Base-by-base conservation (phyloP, 2,888 invertebrate genomes). In the Drosophila putrida region DNA sequence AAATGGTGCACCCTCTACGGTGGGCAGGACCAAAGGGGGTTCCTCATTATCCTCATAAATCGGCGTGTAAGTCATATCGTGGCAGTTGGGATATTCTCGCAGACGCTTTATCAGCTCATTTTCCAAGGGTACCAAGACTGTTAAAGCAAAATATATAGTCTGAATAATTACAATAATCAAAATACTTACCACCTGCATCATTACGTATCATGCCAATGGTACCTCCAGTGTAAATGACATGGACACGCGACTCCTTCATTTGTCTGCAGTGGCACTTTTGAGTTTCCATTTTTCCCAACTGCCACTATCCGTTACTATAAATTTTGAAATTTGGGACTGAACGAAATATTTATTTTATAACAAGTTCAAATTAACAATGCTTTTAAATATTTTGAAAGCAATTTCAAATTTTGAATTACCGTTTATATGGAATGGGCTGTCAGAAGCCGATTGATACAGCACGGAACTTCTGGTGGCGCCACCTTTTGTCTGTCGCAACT, bases 161-260 rank as follows among this genome's bases (percentile, higher is more conserved):
- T 5, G 6, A 0, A 0, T 10, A 15, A 9, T 10, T 20, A 20
- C 9, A 35, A 9, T 13, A 25, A 58, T 35, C 2, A 25, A 20
- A 13, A 5, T 25, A 91, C 93, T 93, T 93, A 97, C 97, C 96
- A 92, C 96, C 96, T 62, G 95, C 93, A 11, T 94, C 93, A 89
- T 96, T 96, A 75, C 95, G 94, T 75, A 96, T 94, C 99, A 99
- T 99, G 39, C 99, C 99, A 89, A 99, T 98, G 0, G 98, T 98
- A 0, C 99, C 99, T 0, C 99, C 99, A 0, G 98, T 98, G 90
- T 98, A 98, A 35, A 99, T 93, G 31, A 98, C 98, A 71, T 98
- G 93, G 0, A 98, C 96, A 54, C 93, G 93, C 9, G 94, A 93
- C 77, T 95, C 95, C 13, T 82, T 84, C 2, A n/a, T 46, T 8